These are phyloP conservation scores for Okapia johnstoni DNA, from an alignment of 2,113 vertebrate genomes.

Conservation along the genomic window DNA sequence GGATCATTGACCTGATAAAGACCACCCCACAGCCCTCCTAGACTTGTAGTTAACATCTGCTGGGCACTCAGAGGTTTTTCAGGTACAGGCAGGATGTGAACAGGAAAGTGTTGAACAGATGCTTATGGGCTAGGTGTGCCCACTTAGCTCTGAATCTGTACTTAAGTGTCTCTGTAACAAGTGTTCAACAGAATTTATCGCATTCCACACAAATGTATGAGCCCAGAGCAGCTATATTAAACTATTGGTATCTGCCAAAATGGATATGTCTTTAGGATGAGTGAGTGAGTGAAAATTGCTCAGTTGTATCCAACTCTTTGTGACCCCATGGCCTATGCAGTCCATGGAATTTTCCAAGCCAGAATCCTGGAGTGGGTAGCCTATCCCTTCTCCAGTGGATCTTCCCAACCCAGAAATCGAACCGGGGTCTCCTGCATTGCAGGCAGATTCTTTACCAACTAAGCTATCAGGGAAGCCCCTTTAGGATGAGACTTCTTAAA, in stretches of 20 bases:
- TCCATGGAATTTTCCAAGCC: not conserved
- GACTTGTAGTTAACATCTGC: not conserved
- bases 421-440: not conserved
- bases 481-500: not conserved
- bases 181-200: not conserved
- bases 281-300: not conserved
- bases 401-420: not conserved
- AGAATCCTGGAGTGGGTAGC: not conserved
- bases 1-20: not conserved
- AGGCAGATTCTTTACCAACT: not conserved
- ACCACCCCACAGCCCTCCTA: not conserved
- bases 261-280: not conserved
- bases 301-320: rapidly evolving
- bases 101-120: not conserved
- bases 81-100: not conserved
- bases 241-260: not conserved
- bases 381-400: not conserved
- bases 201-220: not conserved
- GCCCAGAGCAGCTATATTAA: not conserved
- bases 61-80: not conserved
- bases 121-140: not conserved
- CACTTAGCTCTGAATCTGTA: not conserved
- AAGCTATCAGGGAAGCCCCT: not conserved
- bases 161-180: conserved; percentile 21
- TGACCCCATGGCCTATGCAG: not conserved